Evolutionary conservation across 2,888 invertebrate species (phyloP), one percentile per base, ranked within the genome.

Genomic region (Eupithecia exiguata): DNA sequence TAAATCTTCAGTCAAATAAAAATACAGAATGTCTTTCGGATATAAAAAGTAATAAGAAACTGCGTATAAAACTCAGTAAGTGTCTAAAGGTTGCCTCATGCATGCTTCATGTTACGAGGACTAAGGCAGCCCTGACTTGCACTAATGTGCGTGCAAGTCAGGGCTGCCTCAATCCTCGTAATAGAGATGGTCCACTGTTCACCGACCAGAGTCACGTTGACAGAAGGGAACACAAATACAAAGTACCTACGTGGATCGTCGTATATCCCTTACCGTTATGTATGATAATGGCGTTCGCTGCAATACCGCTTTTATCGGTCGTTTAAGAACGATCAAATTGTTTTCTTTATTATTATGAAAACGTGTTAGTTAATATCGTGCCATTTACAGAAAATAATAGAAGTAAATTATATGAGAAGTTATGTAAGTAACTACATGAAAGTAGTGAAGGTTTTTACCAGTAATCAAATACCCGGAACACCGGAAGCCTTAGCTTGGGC

Each of bases 141-240:
- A 75, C 80, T n/a, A n/a, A n/a, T n/a, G n/a, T n/a, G n/a, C n/a
- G n/a, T n/a, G n/a, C n/a, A n/a, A n/a, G n/a, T n/a, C n/a, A n/a
- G n/a, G n/a, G n/a, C n/a, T n/a, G n/a, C n/a, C n/a, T n/a, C n/a
- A n/a, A n/a, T n/a, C n/a, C n/a, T n/a, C n/a, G n/a, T n/a, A n/a
- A n/a, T 77, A 79, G 49, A 69, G 72, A 77, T 80, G 79, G 80
- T 77, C 82, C 76, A 80, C 75, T 62, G 61, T 62, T 62, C 76
- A 80, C 74, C 71, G 70, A 71, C 68, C 77, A 77, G 53, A 81
- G 75, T 77, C 79, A 76, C 76, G 80, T 80, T 78, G 80, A 58
- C 80, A 74, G 79, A 77, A 80, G 80, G 79, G 78, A 83, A 84
- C 85, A 85, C 82, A 85, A 83, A 85, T 82, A n/a, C n/a, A n/a